Conservation (phyloP, 2,888 invertebrate genomes). For the Microctonus aethiopoides region DNA sequence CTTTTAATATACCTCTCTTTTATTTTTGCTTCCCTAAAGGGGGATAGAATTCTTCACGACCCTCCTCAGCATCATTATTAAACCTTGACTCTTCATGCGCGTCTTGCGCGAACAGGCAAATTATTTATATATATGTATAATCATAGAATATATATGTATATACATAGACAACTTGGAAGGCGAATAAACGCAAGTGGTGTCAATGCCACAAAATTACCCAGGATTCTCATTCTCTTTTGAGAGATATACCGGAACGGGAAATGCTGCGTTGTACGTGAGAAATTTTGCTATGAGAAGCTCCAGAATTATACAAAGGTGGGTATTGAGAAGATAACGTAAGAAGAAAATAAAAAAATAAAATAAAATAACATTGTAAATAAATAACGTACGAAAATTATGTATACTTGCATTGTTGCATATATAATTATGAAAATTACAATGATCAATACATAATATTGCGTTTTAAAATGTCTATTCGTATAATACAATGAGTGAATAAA, state of each 20-base stretch:
- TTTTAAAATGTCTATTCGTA: background rate
- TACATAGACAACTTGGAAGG: conserved; percentile 39
- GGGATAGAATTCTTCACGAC: background rate
- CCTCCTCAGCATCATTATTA: conserved; percentile 16
- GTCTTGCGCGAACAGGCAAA: conserved; percentile 11
- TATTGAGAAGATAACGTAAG: background rate
- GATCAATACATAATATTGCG: background rate
- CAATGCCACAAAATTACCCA: conserved; percentile 58
- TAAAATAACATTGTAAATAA: background rate
- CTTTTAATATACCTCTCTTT: background rate
- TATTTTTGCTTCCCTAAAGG: background rate
- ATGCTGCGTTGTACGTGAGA: conserved; percentile 47
- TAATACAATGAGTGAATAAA: background rate
- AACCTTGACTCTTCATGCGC: background rate
- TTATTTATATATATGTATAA: conserved; percentile 11
- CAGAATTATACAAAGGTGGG: background rate
- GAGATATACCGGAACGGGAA: conserved; percentile 48
- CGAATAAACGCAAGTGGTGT: conserved; percentile 46
- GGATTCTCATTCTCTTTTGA: conserved; percentile 44
- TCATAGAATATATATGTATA: too few relatives aligned
- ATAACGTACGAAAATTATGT: conserved; percentile 6
- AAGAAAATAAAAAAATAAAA: conserved; percentile 14
- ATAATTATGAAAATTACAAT: conserved; percentile 25
- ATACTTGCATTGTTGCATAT: conserved; percentile 19
- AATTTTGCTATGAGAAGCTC: conserved; percentile 35